Percentiles rank a stretch among this genome's conserved stretches.
Conservation (phyloP, 2,797 vertebrate genomes). For the Sebastes miniatus region DNA sequence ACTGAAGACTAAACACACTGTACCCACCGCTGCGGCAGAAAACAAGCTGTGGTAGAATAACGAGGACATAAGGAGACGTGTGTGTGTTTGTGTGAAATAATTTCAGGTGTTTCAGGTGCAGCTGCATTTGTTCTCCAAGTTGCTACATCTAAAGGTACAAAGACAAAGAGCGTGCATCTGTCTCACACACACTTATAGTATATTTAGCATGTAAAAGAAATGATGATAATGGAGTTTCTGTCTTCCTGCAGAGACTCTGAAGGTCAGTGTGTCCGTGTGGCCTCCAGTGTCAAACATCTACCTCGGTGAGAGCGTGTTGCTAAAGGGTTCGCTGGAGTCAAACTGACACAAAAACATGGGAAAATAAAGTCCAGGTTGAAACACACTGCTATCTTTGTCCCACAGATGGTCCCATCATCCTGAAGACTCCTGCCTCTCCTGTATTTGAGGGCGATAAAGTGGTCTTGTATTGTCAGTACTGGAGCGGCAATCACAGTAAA, state of each 20-base stretch:
- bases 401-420: conserved; percentile 59
- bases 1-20: conserved; percentile 6
- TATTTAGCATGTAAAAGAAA: not conserved
- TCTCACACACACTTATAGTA: not conserved
- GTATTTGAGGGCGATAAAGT: conserved; percentile 51
- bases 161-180: not conserved
- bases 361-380: too few relatives aligned
- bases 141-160: conserved; percentile 53
- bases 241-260: conserved; percentile 46
- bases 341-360: not conserved
- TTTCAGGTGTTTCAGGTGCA: conserved; percentile 63
- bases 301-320: conserved; percentile 57
- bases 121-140: conserved; percentile 34
- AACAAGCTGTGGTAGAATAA: conserved; percentile 19
- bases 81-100: conserved; percentile 10
- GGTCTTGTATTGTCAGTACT: conserved; percentile 60
- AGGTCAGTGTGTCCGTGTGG: conserved; percentile 50
- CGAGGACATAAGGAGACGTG: not conserved
- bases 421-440: conserved; percentile 54
- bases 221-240: not conserved
- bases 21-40: not conserved
- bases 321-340: conserved; percentile 51
- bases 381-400: not conserved
- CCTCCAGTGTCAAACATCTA: conserved; percentile 61
- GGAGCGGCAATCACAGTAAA: not conserved